These are phyloP conservation scores for Machimus rusticus DNA, from an alignment of 2,888 invertebrate species.

Conservation along the genomic window DNA sequence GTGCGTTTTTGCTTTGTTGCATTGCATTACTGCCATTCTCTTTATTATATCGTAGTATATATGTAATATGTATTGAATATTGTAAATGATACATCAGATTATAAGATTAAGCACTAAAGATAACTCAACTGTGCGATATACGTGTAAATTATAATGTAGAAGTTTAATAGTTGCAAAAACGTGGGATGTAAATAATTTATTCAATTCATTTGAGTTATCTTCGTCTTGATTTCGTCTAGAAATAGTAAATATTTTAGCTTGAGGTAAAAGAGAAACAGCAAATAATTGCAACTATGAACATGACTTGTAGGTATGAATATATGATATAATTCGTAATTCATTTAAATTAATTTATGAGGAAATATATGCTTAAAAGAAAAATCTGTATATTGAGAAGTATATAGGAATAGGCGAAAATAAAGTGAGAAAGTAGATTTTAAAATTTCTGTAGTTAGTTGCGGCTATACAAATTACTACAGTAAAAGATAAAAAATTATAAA, in stretches of 20 bases:
- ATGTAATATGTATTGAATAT: slow-evolving; percentile 1
- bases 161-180: background rate
- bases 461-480: slow-evolving; percentile 37
- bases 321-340: background rate
- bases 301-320: background rate
- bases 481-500: slow-evolving; percentile 14
- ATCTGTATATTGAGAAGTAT: slow-evolving; percentile 5
- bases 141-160: slow-evolving; percentile 3
- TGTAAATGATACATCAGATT: slow-evolving; percentile 10
- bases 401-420: background rate
- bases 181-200: slow-evolving; percentile 66
- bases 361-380: background rate
- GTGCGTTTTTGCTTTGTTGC: slow-evolving; percentile 1
- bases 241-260: background rate
- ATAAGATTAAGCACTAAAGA: background rate
- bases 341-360: slow-evolving; percentile 5
- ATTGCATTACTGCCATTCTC: slow-evolving; percentile 24
- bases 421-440: slow-evolving; percentile 1
- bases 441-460: slow-evolving; percentile 33
- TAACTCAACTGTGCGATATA: background rate
- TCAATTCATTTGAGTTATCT: slow-evolving; percentile 96
- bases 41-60: slow-evolving; percentile 20
- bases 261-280: background rate
- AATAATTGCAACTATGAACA: background rate
- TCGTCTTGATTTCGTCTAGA: slow-evolving; percentile 90